Conservation (phyloP, 2,113 vertebrate species). For the Cyprinodon tularosa region DNA sequence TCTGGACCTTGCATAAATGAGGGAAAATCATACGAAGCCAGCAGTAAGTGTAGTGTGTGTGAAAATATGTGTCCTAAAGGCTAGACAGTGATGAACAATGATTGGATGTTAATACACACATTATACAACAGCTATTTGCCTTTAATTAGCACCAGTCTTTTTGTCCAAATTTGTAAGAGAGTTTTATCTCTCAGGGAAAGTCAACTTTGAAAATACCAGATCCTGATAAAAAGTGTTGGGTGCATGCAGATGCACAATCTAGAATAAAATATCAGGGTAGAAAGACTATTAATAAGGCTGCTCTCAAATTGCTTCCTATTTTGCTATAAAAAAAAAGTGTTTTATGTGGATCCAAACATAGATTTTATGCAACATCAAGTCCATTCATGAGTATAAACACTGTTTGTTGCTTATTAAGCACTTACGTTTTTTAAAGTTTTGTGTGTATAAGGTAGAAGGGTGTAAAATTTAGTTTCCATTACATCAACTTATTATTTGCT, state of each 20-base stretch:
- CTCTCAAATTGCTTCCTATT: background rate
- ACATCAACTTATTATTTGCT: background rate
- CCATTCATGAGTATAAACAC: no score
- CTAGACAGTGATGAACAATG: background rate
- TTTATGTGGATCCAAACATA: background rate
- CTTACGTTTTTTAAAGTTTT: background rate
- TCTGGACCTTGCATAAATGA: slow-evolving; percentile 27
- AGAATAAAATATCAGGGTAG: no score
- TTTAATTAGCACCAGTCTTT: background rate
- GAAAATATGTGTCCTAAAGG: slow-evolving; percentile 10
- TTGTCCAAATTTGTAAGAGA: no score
- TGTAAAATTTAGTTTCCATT: background rate
- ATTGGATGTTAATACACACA: background rate
- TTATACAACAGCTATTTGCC: background rate
- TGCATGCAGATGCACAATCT: no score
- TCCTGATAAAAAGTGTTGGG: background rate
- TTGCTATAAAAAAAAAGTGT: background rate
- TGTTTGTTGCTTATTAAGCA: no score
- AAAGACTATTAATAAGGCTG: background rate
- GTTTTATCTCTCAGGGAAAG: no score
- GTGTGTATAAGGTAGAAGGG: no score
- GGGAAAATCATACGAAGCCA: slow-evolving; percentile 15
- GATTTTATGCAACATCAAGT: no score
- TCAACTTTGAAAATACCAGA: background rate
- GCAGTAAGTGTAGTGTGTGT: slow-evolving; percentile 17